Evolutionary conservation across 2,888 invertebrate species (phyloP), one percentile per base, ranked within the genome.

Genomic region (Torymus texanus): DNA sequence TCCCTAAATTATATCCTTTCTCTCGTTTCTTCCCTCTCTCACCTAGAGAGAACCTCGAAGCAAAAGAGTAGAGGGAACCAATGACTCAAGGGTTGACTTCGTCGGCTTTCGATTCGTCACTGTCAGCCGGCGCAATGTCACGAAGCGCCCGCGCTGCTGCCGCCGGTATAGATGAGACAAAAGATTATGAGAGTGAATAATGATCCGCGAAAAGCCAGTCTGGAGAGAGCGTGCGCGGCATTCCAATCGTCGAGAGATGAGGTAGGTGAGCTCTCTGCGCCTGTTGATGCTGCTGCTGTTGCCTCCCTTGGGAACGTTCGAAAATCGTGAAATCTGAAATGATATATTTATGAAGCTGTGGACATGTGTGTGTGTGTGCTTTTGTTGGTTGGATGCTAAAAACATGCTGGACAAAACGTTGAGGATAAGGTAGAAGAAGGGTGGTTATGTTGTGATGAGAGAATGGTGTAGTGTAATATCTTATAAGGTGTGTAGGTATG

Each of bases 141-240:
- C 86, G 88, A 87, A 21, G 21, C 21, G 21, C 21, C 21, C 21
- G 84, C 77, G 53, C 81, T 24, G n/a, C 81, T 8, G 41, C 41
- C 41, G 5, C 21, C 21, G 21, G 21, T 21, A 83, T 82, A 89
- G 90, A 90, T 90, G 87, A 88, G 87, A 88, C 88, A 86, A 85
- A 87, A 89, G 90, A 90, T 90, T 88, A 86, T 84, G 83, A 82
- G 83, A 84, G 88, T 90, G 90, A 90, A 90, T 89, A 90, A 90
- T 90, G 90, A 90, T 89, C 87, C 88, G 90, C 90, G 88, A 90
- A 90, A 90, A 88, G 79, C 78, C 79, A 81, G 79, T 21, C 77
- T 74, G 79, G 56, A 77, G 62, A 62, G 66, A 67, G 63, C 67
- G 65, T 67, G 73, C 29, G 41, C 41, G 41, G 41, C 41, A 41